Base-by-base conservation (phyloP, 35 echinoderm and acorn worm species). In the Patiria miniata region DNA sequence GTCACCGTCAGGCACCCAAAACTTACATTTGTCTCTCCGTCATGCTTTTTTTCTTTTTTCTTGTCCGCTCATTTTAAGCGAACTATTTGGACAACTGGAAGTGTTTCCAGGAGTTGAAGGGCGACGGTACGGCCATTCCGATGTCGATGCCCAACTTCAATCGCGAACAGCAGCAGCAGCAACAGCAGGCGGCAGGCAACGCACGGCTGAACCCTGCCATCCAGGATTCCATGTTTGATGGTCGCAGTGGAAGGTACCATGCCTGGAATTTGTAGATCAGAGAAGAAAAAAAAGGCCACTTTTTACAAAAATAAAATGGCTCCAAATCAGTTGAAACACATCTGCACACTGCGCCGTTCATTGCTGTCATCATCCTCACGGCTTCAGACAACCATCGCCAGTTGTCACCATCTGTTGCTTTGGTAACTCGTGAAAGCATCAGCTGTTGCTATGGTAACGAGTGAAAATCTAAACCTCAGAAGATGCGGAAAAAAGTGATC, bases 71-170 rank as follows among this genome's bases (percentile, higher is more conserved):
- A 17, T 16, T 9, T 80, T n/a, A 84, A 99, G 96, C 96, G 14
- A 99, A 94, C 83, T 95, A 94, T 55, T 73, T 99, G 58, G 96
- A 94, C 58, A 99, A 99, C 53, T 99, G 96, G 96, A 99, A 99
- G 77, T 99, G 96, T 54, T 89, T 99, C 69, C 92, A 94, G 78
- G 93, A 92, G 40, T 78, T 99, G n/a, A 99, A 95, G 80, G 93
- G 92, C 32, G 93, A 94, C 44, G 96, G 89, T 34, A 77, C 84
- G 5, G 34, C 85, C 21, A 84, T 83, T 17, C 26, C 65, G 19
- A 51, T 53, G 37, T 7, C 54, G 16, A 61, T 58, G 57, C 53
- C 51, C 38, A 37, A 37, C 37, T 36, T 58, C n/a, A 53, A 58
- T 58, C 28, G 53, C 16, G 82, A 58, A 14, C 38, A 39, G 30